Conservation (phyloP, 2,888 invertebrate genomes). For the Leptinotarsa juncta region DNA sequence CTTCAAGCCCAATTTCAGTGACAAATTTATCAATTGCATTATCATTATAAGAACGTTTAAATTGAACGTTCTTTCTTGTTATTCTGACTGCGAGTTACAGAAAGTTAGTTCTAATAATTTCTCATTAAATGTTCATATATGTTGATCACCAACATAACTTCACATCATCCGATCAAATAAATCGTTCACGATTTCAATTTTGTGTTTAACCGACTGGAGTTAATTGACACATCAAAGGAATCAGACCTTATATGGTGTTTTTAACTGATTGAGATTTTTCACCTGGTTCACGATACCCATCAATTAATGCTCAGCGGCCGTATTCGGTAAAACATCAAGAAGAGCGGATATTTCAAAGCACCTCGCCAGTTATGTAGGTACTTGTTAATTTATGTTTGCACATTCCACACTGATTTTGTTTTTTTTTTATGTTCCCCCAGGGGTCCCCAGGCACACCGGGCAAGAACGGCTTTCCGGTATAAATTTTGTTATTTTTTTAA, state of each 20-base stretch:
- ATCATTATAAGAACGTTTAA: no score
- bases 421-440: constrained; percentile 68
- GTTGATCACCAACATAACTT: neutral
- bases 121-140: neutral
- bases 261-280: neutral
- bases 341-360: constrained; percentile 18
- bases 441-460: constrained; percentile 84
- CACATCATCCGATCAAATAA: neutral
- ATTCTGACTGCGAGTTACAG: no score
- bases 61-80: no score
- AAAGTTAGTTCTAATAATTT: neutral
- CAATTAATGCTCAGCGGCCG: neutral
- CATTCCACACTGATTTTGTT: constrained; percentile 56
- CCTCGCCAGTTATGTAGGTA: constrained; percentile 19
- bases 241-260: constrained; percentile 8
- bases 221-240: constrained; percentile 16
- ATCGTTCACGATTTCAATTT: constrained; percentile 1
- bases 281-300: constrained; percentile 5
- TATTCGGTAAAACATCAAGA: constrained; percentile 8
- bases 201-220: neutral
- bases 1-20: no score
- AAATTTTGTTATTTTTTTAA: constrained; percentile 64
- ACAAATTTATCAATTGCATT: no score
- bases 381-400: constrained; percentile 19
- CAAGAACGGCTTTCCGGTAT: constrained; percentile 92